Percentiles rank a stretch among this genome's conserved stretches.
Evolutionary conservation across 1,140 invertebrate species (phyloP).

Genomic region (Atta colombica): DNA sequence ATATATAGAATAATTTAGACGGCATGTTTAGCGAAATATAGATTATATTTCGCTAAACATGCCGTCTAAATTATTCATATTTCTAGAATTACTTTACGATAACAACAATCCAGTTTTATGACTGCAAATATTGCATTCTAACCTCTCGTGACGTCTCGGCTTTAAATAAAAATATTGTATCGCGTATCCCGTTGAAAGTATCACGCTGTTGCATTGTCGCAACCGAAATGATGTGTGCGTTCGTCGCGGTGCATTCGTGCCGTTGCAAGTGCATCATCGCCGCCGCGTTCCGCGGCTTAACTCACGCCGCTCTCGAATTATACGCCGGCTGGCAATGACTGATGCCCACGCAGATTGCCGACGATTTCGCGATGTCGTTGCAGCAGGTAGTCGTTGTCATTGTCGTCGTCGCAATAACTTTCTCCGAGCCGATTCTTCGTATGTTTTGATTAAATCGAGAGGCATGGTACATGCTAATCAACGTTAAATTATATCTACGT

Average conservation of each 20-base stretch:
- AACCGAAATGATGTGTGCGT: conserved; percentile 32
- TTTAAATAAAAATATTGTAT: conserved; percentile 50
- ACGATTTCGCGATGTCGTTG: conserved; percentile 47
- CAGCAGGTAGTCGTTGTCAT: background rate
- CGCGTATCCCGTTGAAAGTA: conserved; percentile 11
- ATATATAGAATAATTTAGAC: too few species aligned
- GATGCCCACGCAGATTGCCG: conserved; percentile 58
- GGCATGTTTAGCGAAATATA: too few species aligned
- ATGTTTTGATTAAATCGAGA: conserved; percentile 1
- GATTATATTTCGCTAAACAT: background rate
- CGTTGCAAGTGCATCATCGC: conserved; percentile 43
- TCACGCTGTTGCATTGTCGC: conserved; percentile 27
- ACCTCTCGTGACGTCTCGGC: background rate
- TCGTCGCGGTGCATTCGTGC: conserved; percentile 21
- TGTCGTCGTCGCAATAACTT: background rate
- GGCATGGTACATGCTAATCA: background rate
- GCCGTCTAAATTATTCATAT: conserved; percentile 30
- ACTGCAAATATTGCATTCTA: background rate
- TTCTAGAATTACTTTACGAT: conserved; percentile 1
- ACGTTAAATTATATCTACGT: background rate
- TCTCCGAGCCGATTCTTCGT: conserved; percentile 1
- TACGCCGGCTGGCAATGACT: conserved; percentile 66
- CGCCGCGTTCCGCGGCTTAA: conserved; percentile 44
- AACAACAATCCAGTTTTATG: background rate
- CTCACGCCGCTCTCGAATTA: conserved; percentile 54